Percentiles rank a stretch among this genome's conserved stretches.
These are phyloP conservation scores for Xestobium rufovillosum DNA, from an alignment of 2,888 invertebrate species.

Conservation along the genomic window DNA sequence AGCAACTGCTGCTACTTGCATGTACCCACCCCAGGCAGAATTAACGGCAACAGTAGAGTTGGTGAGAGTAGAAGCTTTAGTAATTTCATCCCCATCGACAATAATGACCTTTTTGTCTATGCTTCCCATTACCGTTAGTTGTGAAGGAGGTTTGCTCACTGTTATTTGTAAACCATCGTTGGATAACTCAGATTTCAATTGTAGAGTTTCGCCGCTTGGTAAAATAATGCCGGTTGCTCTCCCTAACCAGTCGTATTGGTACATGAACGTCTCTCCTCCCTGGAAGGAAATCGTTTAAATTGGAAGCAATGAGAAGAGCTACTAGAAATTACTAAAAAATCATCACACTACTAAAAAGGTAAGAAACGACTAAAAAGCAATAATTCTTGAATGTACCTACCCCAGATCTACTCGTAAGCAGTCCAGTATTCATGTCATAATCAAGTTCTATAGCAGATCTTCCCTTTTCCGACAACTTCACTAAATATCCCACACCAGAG, in stretches of 20 bases:
- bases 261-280: slow-evolving; percentile 83
- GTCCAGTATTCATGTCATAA: slow-evolving; percentile 82
- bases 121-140: slow-evolving; percentile 39
- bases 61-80: slow-evolving; percentile 66
- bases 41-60: slow-evolving; percentile 73
- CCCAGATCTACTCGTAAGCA: slow-evolving; percentile 77
- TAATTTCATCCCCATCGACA: slow-evolving; percentile 57
- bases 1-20: slow-evolving; percentile 70
- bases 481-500: slow-evolving; percentile 86
- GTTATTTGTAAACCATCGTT: slow-evolving; percentile 68
- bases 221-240: slow-evolving; percentile 78
- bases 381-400: too few species aligned
- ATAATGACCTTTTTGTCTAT: slow-evolving; percentile 48
- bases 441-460: slow-evolving; percentile 82
- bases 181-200: slow-evolving; percentile 69
- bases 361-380: too few species aligned
- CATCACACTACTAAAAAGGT: too few species aligned
- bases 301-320: not conserved
- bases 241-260: slow-evolving; percentile 85
- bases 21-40: slow-evolving; percentile 66
- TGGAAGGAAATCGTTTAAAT: slow-evolving; percentile 44
- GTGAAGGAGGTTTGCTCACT: slow-evolving; percentile 44
- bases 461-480: slow-evolving; percentile 81
- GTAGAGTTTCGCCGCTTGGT: slow-evolving; percentile 85
- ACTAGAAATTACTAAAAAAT: too few species aligned